Evolutionary conservation across 2,113 vertebrate species (phyloP), one percentile per base, ranked within the genome.

Genomic region (Electrona antarctica): DNA sequence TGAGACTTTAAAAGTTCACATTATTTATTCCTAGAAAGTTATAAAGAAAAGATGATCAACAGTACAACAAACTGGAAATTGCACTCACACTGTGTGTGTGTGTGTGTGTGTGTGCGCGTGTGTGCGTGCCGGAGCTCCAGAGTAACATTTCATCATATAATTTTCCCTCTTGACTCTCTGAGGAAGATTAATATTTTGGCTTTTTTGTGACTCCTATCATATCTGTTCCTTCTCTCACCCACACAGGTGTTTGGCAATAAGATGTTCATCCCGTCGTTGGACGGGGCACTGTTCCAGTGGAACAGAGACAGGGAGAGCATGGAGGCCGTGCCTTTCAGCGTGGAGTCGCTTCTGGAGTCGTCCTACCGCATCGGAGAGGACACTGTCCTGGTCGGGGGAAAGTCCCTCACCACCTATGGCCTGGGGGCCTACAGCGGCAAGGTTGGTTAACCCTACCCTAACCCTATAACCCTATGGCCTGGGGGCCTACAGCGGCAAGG

Each of bases 261-360:
- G 90, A 94, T 99, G 94, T 96, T 99, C 60, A 98, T 99, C 79
- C 98, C 98, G 3, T 99, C 98, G 10, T 86, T 99, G 95, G 97
- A 99, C 56, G 98, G 98, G 45, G 96, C 95, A 78, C 93, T 99
- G 78, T 99, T 99, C 87, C 97, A 99, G 88, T 99, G 96, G 98
- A 98, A 98, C 85, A 92, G 96, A 70, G 97, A 99, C 77, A 85
- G 96, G 2, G 96, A 98, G 88, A 97, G 93, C 81, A 98, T 99
- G 97, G 97, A 99, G 87, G 94, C 97, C 0, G 97, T 99, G 75
- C 97, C 98, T 59, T 99, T 99, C 91, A 99, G 95, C 0, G 96
- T 99, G 52, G 98, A 99, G 79, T 99, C 98, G 56, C 94, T 99
- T 68, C 93, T 99, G 0, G 98, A 99, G 64, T 99, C 98, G 0